These are phyloP conservation scores for Parasteatoda tepidariorum DNA, from an alignment of 1,140 invertebrate genomes.

Conservation along the genomic window DNA sequence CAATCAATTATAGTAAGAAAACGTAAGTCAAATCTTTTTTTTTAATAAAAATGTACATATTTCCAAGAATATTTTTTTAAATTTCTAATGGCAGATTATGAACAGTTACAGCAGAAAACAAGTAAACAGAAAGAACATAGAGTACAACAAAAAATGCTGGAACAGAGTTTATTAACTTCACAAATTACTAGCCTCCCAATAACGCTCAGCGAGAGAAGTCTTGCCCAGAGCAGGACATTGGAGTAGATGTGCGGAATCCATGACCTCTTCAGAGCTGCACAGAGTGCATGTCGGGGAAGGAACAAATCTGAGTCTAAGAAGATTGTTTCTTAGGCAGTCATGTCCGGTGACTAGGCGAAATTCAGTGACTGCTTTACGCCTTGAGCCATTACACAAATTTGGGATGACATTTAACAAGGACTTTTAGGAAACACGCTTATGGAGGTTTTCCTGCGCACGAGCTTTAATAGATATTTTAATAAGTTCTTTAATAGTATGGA, in stretches of 20 bases:
- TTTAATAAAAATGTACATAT: too few species aligned
- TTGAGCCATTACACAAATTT: slow-evolving; percentile 9
- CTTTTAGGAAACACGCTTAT: background rate
- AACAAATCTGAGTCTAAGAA: background rate
- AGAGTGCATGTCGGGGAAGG: background rate
- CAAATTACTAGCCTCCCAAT: background rate
- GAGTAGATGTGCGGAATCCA: too few species aligned
- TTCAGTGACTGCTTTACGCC: background rate
- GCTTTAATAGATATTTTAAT: background rate
- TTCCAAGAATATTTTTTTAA: too few species aligned
- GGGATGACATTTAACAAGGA: background rate
- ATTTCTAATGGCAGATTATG: too few species aligned
- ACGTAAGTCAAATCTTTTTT: too few species aligned
- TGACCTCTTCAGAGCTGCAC: background rate
- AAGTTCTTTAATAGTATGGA: background rate
- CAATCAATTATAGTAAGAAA: too few species aligned
- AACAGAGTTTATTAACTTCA: background rate
- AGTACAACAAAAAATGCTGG: too few species aligned
- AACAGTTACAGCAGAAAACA: too few species aligned
- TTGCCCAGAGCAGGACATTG: background rate
- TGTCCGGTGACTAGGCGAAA: background rate
- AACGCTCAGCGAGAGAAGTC: background rate
- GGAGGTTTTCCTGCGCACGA: background rate
- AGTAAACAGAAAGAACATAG: too few species aligned
- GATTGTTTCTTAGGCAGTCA: background rate